phyloP scores from a whole-genome alignment of 2,888 invertebrate genomes.

The Scaptomyza tumidula region DNA sequence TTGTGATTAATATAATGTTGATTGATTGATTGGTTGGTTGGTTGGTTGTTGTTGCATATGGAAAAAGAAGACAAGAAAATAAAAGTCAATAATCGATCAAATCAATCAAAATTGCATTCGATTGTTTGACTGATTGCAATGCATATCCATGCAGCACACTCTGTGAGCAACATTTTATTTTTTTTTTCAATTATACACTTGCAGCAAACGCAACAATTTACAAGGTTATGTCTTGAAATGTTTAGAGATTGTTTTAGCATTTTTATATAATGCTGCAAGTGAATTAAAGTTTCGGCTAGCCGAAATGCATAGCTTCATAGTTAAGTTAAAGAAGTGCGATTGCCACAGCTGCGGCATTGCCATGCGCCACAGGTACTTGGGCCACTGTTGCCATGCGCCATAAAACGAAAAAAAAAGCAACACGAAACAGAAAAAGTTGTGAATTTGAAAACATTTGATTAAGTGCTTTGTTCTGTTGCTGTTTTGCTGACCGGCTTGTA shows the following conservation, averaged over 20 bases:
- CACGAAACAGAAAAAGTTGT: not conserved
- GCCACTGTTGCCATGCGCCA: conserved; percentile 39
- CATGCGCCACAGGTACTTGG: conserved; percentile 33
- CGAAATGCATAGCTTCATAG: conserved; percentile 1
- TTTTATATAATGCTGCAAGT: conserved; percentile 1
- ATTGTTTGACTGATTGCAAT: conserved; percentile 34
- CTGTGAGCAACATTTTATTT: conserved; percentile 3
- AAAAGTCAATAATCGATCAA: conserved; percentile 31
- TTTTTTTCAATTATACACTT: not conserved
- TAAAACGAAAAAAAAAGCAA: not conserved
- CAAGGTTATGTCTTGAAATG: no score
- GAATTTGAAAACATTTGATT: conserved; percentile 1
- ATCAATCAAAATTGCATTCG: conserved; percentile 21
- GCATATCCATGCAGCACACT: conserved; percentile 41
- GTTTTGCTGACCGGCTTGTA: conserved; percentile 8
- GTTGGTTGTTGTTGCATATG: conserved; percentile 46
- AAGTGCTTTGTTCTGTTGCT: not conserved
- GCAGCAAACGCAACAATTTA: conserved; percentile 9
- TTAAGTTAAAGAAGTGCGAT: conserved; percentile 11
- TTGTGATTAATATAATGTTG: conserved; percentile 23
- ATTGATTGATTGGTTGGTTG: conserved; percentile 30
- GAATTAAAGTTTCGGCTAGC: conserved; percentile 5
- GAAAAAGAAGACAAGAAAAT: conserved; percentile 46
- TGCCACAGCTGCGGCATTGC: conserved; percentile 29
- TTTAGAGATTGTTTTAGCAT: no score